Conservation (phyloP, 2,113 vertebrate genomes). For the Podilymbus podiceps region DNA sequence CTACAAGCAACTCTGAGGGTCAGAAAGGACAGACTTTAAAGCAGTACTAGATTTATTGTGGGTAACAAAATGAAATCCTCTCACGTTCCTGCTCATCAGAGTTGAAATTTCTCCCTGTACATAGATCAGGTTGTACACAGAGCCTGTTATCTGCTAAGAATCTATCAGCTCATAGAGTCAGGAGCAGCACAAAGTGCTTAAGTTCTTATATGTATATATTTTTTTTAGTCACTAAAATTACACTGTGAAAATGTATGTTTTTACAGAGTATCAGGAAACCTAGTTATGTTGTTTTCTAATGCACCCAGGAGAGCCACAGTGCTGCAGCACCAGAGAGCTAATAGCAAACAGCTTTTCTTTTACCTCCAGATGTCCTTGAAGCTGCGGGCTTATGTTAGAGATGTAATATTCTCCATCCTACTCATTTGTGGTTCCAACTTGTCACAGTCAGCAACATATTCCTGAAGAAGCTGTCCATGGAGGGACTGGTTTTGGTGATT, state of each 20-base stretch:
- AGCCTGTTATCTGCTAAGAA: not conserved
- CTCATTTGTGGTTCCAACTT: not conserved
- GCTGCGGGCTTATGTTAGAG: not conserved
- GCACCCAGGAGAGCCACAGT: not conserved
- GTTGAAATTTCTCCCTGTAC: not conserved
- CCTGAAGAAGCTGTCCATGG: not conserved
- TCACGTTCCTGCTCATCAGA: not conserved
- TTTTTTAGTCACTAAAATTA: not conserved
- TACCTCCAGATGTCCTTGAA: slow-evolving; percentile 64
- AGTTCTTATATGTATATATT: not conserved
- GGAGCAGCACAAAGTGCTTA: not conserved
- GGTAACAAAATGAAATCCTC: not conserved
- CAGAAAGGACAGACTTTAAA: not conserved
- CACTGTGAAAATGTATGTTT: not conserved
- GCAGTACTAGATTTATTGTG: not conserved
- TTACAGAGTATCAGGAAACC: not conserved
- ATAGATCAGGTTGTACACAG: not conserved
- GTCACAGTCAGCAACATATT: not conserved
- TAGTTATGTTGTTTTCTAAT: not conserved
- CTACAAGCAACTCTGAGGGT: not conserved
- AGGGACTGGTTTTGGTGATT: not conserved
- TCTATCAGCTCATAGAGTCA: not conserved
- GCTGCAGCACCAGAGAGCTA: slow-evolving; percentile 24
- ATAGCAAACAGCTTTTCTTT: slow-evolving; percentile 28
- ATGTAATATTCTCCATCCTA: not conserved